Percentiles rank a stretch among this genome's conserved stretches.
Evolutionary conservation across 2,888 invertebrate genomes (phyloP).

Genomic region (Aspidiotus destructor): DNA sequence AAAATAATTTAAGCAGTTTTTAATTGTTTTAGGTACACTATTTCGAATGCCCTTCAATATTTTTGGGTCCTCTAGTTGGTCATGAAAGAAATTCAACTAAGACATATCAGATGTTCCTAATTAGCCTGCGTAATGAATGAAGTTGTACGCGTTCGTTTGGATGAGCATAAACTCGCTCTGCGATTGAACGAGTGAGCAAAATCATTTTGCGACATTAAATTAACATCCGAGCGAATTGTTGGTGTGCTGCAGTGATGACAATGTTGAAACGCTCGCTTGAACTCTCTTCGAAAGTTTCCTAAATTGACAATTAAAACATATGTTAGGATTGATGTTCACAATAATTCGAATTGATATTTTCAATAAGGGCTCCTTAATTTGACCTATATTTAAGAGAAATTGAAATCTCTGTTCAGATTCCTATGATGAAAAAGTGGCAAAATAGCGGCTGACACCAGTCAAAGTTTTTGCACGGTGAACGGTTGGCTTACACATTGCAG

Average conservation of each 20-base stretch:
- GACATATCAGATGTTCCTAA: neutral
- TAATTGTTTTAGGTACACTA: no score
- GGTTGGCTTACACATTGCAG: no score
- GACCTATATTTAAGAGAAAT: no score
- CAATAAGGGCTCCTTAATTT: no score
- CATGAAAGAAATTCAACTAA: no score
- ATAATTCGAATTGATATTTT: neutral
- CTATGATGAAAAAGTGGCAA: neutral
- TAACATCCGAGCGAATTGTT: conserved; percentile 14
- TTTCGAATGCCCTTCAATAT: no score
- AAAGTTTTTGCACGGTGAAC: no score
- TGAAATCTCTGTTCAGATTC: neutral
- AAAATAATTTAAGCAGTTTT: no score
- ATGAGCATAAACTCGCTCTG: conserved; percentile 23
- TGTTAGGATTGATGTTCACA: neutral
- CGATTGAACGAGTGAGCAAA: conserved; percentile 25
- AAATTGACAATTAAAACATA: conserved; percentile 35
- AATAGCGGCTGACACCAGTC: neutral
- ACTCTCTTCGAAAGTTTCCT: conserved; percentile 47
- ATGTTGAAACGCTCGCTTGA: conserved; percentile 42
- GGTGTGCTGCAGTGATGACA: conserved; percentile 25
- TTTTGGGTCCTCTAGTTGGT: no score
- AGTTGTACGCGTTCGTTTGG: conserved; percentile 26
- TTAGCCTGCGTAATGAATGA: conserved; percentile 20
- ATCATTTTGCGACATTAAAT: conserved; percentile 28